phyloP scores from a whole-genome alignment of 2,888 invertebrate species.

The Gonocerus acuteangulatus region DNA sequence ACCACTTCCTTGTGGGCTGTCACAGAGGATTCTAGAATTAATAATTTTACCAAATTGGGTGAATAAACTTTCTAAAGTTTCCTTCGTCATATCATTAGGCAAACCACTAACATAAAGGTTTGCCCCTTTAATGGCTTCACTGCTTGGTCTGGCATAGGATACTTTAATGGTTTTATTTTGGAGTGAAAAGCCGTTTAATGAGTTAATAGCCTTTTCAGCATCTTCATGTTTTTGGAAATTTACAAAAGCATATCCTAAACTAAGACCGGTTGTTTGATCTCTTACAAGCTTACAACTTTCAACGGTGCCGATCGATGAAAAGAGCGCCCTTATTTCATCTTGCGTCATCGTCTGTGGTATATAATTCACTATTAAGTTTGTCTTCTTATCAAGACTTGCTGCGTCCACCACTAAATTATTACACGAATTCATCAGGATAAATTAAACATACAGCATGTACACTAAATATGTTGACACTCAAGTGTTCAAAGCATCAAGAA shows the following conservation, averaged over 20 bases:
- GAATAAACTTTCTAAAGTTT: slow-evolving; percentile 87
- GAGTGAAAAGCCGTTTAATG: slow-evolving; percentile 91
- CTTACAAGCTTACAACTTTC: slow-evolving; percentile 98
- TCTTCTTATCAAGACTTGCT: slow-evolving; percentile 76
- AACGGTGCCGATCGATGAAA: slow-evolving; percentile 96
- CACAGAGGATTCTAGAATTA: slow-evolving; percentile 90
- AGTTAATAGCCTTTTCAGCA: slow-evolving; percentile 96
- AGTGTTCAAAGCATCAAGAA: neutral
- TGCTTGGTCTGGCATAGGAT: slow-evolving; percentile 92
- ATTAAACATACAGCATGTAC: neutral
- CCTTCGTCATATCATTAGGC: slow-evolving; percentile 92
- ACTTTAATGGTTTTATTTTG: slow-evolving; percentile 95
- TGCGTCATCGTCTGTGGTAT: slow-evolving; percentile 99
- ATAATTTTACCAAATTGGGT: slow-evolving; percentile 92
- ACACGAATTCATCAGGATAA: neutral
- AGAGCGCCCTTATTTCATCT: slow-evolving; percentile 94
- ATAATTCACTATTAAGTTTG: slow-evolving; percentile 99
- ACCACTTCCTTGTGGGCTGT: slow-evolving; percentile 72
- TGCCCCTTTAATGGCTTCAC: slow-evolving; percentile 95
- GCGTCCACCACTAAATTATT: neutral
- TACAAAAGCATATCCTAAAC: slow-evolving; percentile 98
- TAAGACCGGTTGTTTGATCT: slow-evolving; percentile 98
- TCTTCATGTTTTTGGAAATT: slow-evolving; percentile 97
- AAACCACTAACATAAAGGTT: slow-evolving; percentile 94
- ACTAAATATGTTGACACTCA: neutral